Base-by-base conservation (phyloP, 2,797 vertebrate genomes). In the Lacerta viridis region DNA sequence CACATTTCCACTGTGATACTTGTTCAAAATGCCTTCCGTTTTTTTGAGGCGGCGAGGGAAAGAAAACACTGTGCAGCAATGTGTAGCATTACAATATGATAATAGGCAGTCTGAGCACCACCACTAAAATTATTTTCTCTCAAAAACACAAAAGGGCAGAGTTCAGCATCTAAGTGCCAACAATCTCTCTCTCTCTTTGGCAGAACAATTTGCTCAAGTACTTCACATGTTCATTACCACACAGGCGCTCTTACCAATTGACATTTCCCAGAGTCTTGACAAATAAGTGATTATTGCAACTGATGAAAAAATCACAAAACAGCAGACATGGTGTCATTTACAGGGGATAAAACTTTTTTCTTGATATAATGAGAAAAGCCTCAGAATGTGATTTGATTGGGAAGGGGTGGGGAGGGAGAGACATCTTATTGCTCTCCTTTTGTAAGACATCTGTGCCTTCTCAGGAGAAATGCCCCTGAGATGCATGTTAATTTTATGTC, bases 141-240 rank as follows among this genome's bases (percentile, higher is more conserved):
- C 46, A 61, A 79, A 84, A 88, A 59, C 33, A 71, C 23, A 25
- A 43, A 88, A 88, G 66, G 75, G 46, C 76, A 79, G 66, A 79
- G 46, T 71, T 25, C 27, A 66, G 79, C 79, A 68, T 61, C 27
- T 27, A 43, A 43, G 75, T 46, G 33, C 64, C n/a, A 84, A 39
- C 5, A n/a, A 79, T 79, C 87, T 79, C 72, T 71, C 39, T 61
- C 87, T 84, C 82, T 78, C 50, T 43, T 43, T 25, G 66, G 75
- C 39, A 61, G 50, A 82, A 68, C 55, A 55, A 39, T 75, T 78
- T 64, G 39, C 41, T 85, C 68, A 66, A 66, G 69, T 46, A 68
- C 17, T 76, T 85, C 71, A 59, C 25, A 25, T 41, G 71, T 71
- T 84, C 39, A 43, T 75, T 61, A 27, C 86, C 39, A 64, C 61